Evolutionary conservation across 2,113 vertebrate species (phyloP).

Genomic region (Chlamydotis undulata): DNA sequence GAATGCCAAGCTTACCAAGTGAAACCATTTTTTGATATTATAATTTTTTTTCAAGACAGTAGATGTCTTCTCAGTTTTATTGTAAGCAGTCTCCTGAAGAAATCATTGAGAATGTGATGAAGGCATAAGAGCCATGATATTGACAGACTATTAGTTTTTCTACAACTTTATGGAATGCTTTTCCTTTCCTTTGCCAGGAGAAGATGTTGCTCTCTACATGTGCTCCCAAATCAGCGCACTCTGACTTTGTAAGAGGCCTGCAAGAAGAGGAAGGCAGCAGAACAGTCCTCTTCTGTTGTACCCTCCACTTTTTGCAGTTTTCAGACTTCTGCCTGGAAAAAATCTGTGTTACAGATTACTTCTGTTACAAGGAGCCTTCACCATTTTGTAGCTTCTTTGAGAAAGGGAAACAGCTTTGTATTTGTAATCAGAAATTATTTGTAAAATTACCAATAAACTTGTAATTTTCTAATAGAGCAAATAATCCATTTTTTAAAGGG

Average conservation of each 20-base stretch:
- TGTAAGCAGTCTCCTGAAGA: background rate
- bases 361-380: background rate
- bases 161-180: background rate
- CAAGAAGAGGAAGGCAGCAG: background rate
- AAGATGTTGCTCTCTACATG: background rate
- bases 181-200: background rate
- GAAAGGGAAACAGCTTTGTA: background rate
- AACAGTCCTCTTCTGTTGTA: background rate
- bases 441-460: background rate
- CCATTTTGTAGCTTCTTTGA: background rate
- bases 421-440: background rate
- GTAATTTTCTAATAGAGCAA: background rate
- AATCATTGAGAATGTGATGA: background rate
- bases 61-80: background rate
- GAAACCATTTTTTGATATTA: background rate
- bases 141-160: background rate
- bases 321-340: background rate
- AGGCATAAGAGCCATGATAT: background rate
- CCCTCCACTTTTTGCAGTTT: fast-evolving
- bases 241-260: background rate
- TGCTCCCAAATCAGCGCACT: background rate
- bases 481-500: background rate
- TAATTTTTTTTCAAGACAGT: background rate
- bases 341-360: background rate
- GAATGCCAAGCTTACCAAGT: background rate